Evolutionary conservation across 2,888 invertebrate genomes (phyloP).

Genomic region (Saturnia pavonia): DNA sequence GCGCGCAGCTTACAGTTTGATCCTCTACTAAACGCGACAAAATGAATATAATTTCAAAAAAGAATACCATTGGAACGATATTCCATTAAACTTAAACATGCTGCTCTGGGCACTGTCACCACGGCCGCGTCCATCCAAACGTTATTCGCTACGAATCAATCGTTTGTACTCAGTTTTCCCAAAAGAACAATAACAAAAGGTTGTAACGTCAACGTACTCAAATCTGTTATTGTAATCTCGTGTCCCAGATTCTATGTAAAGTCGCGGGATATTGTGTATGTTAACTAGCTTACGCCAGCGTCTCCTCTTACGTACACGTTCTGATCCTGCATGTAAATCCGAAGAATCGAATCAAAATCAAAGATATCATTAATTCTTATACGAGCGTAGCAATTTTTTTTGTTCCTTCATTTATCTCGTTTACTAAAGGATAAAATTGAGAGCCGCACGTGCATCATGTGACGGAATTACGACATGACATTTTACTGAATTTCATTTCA

Average conservation of each 20-base stretch:
- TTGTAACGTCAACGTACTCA: not conserved
- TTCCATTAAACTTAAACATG: no score
- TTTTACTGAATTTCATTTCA: no score
- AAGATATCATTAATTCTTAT: not conserved
- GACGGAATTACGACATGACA: no score
- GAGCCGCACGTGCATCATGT: no score
- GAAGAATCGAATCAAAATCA: not conserved
- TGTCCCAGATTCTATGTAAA: constrained; percentile 47
- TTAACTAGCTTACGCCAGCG: constrained; percentile 4
- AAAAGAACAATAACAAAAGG: constrained; percentile 6
- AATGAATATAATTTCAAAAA: no score
- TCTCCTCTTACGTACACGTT: not conserved
- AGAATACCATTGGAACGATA: no score
- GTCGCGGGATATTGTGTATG: constrained; percentile 20
- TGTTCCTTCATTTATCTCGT: not conserved
- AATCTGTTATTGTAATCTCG: constrained; percentile 48
- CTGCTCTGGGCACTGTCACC: no score
- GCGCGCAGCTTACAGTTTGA: no score
- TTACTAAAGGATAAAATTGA: no score
- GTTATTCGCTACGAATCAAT: not conserved
- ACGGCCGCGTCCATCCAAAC: not conserved
- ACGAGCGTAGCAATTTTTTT: not conserved
- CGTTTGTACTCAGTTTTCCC: not conserved
- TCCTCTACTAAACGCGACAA: no score
- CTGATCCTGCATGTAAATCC: not conserved